A percentile compares a stretch with the other conserved stretches of the same genome.
Evolutionary conservation across 1,140 invertebrate species (phyloP).

Genomic region (Colletes gigas): DNA sequence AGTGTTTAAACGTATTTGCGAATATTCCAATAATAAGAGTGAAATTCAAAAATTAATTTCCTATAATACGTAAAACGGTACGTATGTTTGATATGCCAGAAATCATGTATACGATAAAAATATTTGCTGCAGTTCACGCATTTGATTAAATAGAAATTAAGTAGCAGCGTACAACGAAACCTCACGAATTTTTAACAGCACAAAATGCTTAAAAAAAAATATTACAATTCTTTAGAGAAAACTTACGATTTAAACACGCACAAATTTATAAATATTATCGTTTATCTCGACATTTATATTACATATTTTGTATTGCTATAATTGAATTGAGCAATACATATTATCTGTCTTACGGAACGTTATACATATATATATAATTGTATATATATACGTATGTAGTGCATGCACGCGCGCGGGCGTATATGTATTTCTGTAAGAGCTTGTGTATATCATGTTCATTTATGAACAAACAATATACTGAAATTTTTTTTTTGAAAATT

Average conservation of each 20-base stretch:
- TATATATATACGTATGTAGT: background rate
- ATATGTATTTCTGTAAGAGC: too few relatives aligned
- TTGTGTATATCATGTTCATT: background rate
- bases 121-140: background rate
- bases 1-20: conserved; percentile 21
- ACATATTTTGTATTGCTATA: conserved; percentile 23
- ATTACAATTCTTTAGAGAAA: conserved; percentile 12
- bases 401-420: too few relatives aligned
- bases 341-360: background rate
- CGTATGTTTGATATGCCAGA: background rate
- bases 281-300: conserved; percentile 3
- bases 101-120: conserved; percentile 1
- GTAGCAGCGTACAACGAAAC: background rate
- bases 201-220: conserved; percentile 37
- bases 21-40: background rate
- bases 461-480: conserved; percentile 4
- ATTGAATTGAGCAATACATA: conserved; percentile 27
- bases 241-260: conserved; percentile 23
- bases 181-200: conserved; percentile 22
- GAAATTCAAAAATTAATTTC: background rate
- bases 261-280: conserved; percentile 11
- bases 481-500: conserved; percentile 28
- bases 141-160: conserved; percentile 20
- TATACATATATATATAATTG: background rate
- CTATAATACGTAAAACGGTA: conserved; percentile 7